A percentile compares a stretch with the other conserved stretches of the same genome.
These are phyloP conservation scores for Mionectes macconnelli DNA, from an alignment of 2,113 vertebrate genomes.

Conservation along the genomic window DNA sequence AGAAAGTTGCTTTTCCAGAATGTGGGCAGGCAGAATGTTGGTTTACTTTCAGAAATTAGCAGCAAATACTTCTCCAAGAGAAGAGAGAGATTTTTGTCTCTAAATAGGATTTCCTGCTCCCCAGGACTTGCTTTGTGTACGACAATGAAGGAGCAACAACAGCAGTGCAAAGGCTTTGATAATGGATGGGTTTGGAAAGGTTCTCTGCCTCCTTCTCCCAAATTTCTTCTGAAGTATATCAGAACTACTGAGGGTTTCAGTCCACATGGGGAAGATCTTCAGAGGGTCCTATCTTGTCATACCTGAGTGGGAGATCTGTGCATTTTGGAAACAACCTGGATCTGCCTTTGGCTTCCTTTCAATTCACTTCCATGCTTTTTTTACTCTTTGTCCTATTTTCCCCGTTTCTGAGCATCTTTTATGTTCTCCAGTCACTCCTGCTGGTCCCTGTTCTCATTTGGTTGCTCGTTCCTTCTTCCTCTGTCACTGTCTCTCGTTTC, in stretches of 20 bases:
- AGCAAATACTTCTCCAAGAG: background rate
- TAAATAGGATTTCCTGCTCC: background rate
- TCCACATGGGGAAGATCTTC: background rate
- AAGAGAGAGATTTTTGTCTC: background rate
- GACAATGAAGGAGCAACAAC: background rate
- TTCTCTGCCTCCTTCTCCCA: background rate
- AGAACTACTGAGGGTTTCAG: background rate
- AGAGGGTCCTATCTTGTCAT: background rate
- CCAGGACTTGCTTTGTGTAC: rapidly evolving
- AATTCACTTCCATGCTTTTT: background rate
- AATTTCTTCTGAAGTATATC: background rate
- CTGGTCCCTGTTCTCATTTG: background rate
- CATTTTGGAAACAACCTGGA: background rate
- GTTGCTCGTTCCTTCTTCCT: background rate
- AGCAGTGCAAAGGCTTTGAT: background rate
- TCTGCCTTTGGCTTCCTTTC: background rate
- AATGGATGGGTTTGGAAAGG: background rate
- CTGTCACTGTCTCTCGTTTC: background rate
- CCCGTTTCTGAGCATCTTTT: rapidly evolving
- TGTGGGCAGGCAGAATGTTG: background rate
- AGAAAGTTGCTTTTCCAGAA: background rate
- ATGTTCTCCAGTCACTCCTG: background rate
- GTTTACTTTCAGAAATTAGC: background rate
- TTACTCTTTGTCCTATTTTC: background rate
- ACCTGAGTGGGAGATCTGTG: background rate